A percentile compares a stretch with the other conserved stretches of the same genome.
Conservation (phyloP, 1,140 invertebrate species). For the Eumaeus atala region DNA sequence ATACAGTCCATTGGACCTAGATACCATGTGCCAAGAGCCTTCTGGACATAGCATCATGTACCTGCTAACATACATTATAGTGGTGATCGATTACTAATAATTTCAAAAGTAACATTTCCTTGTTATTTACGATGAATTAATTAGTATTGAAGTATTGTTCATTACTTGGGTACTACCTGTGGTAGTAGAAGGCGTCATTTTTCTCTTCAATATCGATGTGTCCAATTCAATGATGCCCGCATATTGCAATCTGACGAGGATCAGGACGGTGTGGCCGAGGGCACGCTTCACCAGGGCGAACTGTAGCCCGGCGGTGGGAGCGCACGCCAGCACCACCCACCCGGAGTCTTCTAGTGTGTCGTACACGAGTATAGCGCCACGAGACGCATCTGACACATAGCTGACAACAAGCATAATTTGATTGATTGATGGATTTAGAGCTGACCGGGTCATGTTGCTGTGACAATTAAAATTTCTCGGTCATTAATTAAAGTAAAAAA, state of each 20-base stretch:
- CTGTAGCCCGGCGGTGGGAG: conserved; percentile 35
- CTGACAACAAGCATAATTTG: conserved; percentile 5
- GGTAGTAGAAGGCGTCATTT: conserved; percentile 30
- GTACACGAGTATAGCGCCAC: conserved; percentile 75
- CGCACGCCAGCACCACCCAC: conserved; percentile 36
- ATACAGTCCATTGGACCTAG: too few species aligned
- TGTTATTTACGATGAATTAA: too few species aligned
- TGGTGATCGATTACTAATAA: too few species aligned
- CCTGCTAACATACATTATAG: too few species aligned
- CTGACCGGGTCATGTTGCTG: too few species aligned
- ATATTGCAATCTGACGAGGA: conserved; percentile 33
- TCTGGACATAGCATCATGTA: too few species aligned
- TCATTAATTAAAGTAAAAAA: too few species aligned
- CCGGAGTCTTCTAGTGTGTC: conserved; percentile 66
- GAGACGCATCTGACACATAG: conserved; percentile 27
- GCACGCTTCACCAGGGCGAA: conserved; percentile 32
- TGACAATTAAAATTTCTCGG: too few species aligned
- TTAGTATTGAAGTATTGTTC: too few species aligned
- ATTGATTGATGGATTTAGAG: too few species aligned
- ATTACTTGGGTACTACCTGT: conserved; percentile 24
- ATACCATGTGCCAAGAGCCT: too few species aligned
- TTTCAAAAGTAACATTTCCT: too few species aligned
- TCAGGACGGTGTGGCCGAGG: conserved; percentile 27
- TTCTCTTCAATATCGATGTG: conserved; percentile 34
- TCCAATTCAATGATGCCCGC: conserved; percentile 38